Percentiles rank a stretch among this genome's conserved stretches.
These are phyloP conservation scores for Noctua pronuba DNA, from an alignment of 2,888 invertebrate species.

Conservation along the genomic window DNA sequence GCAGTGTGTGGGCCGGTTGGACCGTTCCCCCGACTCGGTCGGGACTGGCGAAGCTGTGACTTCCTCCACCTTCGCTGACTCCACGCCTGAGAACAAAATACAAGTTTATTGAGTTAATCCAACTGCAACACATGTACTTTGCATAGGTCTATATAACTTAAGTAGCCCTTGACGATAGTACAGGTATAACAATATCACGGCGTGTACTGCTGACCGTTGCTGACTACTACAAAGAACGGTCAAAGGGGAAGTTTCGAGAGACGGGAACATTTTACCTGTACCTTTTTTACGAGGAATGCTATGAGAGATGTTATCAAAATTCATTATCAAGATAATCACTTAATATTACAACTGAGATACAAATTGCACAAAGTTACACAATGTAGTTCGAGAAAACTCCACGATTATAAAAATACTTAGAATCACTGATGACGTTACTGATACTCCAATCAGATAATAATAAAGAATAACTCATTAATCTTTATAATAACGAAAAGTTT, in stretches of 20 bases:
- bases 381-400: not conserved
- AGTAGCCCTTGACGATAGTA: not conserved
- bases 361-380: not conserved
- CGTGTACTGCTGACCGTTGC: not conserved
- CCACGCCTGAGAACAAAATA: slow-evolving; percentile 69
- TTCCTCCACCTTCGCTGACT: slow-evolving; percentile 73
- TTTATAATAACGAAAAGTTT: not conserved
- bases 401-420: not conserved
- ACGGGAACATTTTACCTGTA: not conserved
- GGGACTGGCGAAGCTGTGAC: slow-evolving; percentile 63
- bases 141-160: not conserved
- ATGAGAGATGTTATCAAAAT: slow-evolving; percentile 10
- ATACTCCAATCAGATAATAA: not conserved
- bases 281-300: slow-evolving; percentile 26
- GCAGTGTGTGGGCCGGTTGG: slow-evolving; percentile 70
- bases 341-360: not conserved
- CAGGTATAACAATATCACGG: not conserved
- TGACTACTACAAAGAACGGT: not conserved
- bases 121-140: not conserved
- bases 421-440: not conserved
- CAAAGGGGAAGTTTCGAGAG: not conserved
- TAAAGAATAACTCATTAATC: not conserved
- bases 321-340: slow-evolving; percentile 14
- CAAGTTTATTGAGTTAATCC: not conserved
- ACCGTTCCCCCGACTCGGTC: slow-evolving; percentile 55